phyloP scores from a whole-genome alignment of 2,797 vertebrate genomes.

The Pagetopsis macropterus region DNA sequence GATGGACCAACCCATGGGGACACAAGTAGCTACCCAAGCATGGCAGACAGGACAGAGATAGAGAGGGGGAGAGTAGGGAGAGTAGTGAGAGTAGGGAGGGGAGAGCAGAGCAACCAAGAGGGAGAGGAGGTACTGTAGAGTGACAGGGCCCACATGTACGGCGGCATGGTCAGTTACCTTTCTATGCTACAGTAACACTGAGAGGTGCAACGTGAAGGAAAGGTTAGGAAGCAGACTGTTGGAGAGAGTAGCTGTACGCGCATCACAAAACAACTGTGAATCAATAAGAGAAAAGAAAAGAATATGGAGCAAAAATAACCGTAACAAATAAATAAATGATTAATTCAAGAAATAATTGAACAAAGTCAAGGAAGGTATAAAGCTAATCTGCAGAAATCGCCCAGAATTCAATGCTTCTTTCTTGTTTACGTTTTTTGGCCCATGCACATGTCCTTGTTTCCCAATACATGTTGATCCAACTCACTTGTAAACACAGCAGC shows the following conservation, averaged over 20 bases:
- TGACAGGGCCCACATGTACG: constrained; percentile 55
- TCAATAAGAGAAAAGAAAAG: not conserved
- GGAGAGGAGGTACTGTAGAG: constrained; percentile 38
- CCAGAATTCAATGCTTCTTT: not conserved
- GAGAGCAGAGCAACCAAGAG: constrained; percentile 24
- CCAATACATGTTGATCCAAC: not conserved
- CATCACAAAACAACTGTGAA: constrained; percentile 2
- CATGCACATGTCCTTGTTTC: too few species aligned
- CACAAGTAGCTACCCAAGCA: constrained; percentile 61
- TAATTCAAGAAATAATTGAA: too few species aligned
- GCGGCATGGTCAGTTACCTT: constrained; percentile 72
- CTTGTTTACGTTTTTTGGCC: not conserved
- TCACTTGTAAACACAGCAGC: not conserved
- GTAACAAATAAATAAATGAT: not conserved
- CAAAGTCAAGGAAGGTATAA: too few species aligned
- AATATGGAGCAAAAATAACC: not conserved
- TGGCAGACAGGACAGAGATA: constrained; percentile 41
- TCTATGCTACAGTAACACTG: constrained; percentile 42
- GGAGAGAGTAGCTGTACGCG: not conserved
- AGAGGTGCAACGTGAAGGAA: constrained; percentile 28
- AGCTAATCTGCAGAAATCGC: not conserved
- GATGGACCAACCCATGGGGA: constrained; percentile 64
- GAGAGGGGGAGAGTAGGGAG: constrained; percentile 1
- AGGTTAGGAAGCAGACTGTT: constrained; percentile 13
- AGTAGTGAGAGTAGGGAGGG: constrained; percentile 27